Conservation (phyloP, 2,888 invertebrate species). For the Danaus chrysippus region DNA sequence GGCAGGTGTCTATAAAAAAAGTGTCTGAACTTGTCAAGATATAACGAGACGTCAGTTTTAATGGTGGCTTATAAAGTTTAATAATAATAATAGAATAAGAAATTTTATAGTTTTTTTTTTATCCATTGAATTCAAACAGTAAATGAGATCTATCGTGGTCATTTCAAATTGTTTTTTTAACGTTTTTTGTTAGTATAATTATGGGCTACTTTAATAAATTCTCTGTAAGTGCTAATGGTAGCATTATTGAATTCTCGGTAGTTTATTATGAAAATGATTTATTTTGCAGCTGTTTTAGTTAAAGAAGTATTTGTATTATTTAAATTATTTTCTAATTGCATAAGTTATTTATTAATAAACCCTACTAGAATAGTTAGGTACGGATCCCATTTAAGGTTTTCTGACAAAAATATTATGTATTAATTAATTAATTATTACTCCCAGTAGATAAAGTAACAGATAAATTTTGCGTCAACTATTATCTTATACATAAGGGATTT, state of each 20-base stretch:
- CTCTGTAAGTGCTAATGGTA: not conserved
- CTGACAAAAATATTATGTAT: no score
- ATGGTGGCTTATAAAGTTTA: not conserved
- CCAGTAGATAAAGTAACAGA: no score
- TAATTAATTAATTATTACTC: no score
- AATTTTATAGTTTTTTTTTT: not conserved
- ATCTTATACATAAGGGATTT: no score
- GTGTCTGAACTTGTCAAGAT: not conserved
- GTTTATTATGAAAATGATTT: not conserved
- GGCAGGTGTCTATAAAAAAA: not conserved
- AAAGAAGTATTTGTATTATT: not conserved
- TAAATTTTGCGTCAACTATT: no score
- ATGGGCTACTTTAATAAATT: not conserved
- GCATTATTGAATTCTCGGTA: not conserved
- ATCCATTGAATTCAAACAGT: not conserved
- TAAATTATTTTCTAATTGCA: no score
- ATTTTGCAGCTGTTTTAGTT: not conserved
- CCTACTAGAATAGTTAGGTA: no score
- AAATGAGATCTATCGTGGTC: no score
- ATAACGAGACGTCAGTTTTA: not conserved
- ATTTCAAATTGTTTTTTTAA: no score
- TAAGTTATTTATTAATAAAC: no score
- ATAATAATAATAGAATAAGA: not conserved
- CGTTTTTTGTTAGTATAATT: not conserved
- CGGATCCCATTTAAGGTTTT: no score